Percentiles rank a stretch among this genome's conserved stretches.
These are phyloP conservation scores for Diprion similis DNA, from an alignment of 1,140 invertebrate genomes.

Conservation along the genomic window DNA sequence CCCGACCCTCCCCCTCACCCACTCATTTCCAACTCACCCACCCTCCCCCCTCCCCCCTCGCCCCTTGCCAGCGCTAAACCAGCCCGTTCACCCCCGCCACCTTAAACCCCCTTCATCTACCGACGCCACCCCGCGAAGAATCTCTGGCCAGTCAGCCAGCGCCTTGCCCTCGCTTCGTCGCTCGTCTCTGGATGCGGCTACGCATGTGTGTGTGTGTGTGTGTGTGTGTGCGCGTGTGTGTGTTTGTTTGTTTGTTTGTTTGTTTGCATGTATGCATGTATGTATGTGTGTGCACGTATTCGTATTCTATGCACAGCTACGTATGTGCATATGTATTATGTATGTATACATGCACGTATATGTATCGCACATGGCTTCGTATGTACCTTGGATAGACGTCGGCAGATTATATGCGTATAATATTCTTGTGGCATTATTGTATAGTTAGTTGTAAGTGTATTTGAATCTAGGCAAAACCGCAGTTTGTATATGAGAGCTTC, in stretches of 20 bases:
- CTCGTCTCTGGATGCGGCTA: neutral
- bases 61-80: neutral
- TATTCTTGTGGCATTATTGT: too few relatives aligned
- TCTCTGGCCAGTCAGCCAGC: slow-evolving; percentile 6
- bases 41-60: neutral
- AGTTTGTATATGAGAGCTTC: too few relatives aligned
- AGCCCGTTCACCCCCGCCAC: neutral
- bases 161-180: slow-evolving; percentile 3
- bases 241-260: neutral
- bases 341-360: too few relatives aligned
- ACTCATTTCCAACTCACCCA: neutral
- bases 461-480: too few relatives aligned
- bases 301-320: neutral
- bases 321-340: neutral
- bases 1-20: neutral
- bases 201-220: neutral
- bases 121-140: slow-evolving; percentile 1
- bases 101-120: neutral
- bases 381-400: too few relatives aligned
- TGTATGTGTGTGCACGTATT: neutral
- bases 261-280: neutral
- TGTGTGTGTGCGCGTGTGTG: neutral
- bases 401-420: too few relatives aligned
- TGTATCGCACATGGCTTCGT: too few relatives aligned
- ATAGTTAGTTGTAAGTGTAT: too few relatives aligned